Conservation (phyloP, 23 tunicate genomes). For the Trididemnum miniatum region DNA sequence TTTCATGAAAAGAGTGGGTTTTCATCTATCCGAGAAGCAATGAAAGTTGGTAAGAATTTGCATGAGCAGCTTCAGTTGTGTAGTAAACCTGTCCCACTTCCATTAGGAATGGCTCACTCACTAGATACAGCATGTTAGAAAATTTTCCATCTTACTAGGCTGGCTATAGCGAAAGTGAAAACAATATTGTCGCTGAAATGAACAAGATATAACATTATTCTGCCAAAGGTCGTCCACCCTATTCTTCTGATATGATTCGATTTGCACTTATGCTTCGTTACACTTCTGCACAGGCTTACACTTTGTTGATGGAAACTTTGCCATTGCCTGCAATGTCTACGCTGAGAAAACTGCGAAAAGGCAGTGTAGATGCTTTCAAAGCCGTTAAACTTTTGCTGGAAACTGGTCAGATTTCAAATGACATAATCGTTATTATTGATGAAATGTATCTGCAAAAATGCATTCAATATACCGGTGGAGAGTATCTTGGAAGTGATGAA, state of each 20-base stretch:
- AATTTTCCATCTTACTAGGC: background rate
- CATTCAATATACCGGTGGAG: no score
- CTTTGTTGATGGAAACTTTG: background rate
- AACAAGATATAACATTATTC: background rate
- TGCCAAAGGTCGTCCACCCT: background rate
- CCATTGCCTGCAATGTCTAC: no score
- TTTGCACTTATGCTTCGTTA: background rate
- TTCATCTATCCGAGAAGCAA: constrained; percentile 2
- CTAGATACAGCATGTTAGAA: background rate
- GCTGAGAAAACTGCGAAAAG: no score
- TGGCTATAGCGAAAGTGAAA: background rate
- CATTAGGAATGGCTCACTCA: background rate
- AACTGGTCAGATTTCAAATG: no score
- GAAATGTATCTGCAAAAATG: no score
- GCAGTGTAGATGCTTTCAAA: no score
- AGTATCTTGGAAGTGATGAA: no score
- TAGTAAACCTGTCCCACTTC: background rate
- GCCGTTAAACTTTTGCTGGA: no score
- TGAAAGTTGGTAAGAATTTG: background rate
- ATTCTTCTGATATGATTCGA: background rate
- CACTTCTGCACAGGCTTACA: constrained; percentile 1
- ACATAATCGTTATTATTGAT: no score
- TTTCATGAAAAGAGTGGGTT: background rate
- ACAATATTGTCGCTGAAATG: constrained; percentile 4
- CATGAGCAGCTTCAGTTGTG: background rate